A percentile compares a stretch with the other conserved stretches of the same genome.
Evolutionary conservation across 2,888 invertebrate genomes (phyloP).

Genomic region (Aethes cnicana): DNA sequence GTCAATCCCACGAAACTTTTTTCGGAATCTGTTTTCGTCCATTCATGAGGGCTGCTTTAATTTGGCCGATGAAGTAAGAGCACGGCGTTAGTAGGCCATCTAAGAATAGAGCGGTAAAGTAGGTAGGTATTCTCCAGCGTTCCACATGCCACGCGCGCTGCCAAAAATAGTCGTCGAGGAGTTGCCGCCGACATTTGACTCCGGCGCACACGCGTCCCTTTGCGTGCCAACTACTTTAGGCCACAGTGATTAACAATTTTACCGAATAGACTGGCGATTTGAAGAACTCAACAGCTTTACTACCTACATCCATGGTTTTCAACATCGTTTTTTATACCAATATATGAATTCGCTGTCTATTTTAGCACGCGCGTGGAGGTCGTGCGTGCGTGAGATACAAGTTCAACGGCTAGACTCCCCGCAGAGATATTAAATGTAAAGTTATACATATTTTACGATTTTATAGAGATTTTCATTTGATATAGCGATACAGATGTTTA

Average conservation of each 20-base stretch:
- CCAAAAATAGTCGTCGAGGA: slow-evolving; percentile 68
- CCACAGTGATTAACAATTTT: background rate
- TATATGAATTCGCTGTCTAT: slow-evolving; percentile 49
- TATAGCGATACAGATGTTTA: background rate
- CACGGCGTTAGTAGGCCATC: slow-evolving; percentile 67
- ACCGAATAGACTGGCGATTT: background rate
- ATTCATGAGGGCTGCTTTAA: slow-evolving; percentile 27
- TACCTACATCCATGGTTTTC: too few relatives aligned
- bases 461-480: background rate
- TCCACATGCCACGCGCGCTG: slow-evolving; percentile 70
- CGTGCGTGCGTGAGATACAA: slow-evolving; percentile 66
- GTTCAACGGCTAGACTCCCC: slow-evolving; percentile 72
- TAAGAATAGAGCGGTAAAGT: slow-evolving; percentile 67
- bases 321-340: too few relatives aligned
- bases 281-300: too few relatives aligned
- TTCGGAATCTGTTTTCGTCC: background rate
- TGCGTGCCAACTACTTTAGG: slow-evolving; percentile 3
- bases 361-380: slow-evolving; percentile 67
- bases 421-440: slow-evolving; percentile 46
- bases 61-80: slow-evolving; percentile 51
- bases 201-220: slow-evolving; percentile 39
- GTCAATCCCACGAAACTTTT: too few relatives aligned
- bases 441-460: slow-evolving; percentile 1
- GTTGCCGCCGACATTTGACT: slow-evolving; percentile 59
- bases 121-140: slow-evolving; percentile 74